phyloP scores from a whole-genome alignment of 2,797 vertebrate genomes.

The Neosilurus mollespiculum region DNA sequence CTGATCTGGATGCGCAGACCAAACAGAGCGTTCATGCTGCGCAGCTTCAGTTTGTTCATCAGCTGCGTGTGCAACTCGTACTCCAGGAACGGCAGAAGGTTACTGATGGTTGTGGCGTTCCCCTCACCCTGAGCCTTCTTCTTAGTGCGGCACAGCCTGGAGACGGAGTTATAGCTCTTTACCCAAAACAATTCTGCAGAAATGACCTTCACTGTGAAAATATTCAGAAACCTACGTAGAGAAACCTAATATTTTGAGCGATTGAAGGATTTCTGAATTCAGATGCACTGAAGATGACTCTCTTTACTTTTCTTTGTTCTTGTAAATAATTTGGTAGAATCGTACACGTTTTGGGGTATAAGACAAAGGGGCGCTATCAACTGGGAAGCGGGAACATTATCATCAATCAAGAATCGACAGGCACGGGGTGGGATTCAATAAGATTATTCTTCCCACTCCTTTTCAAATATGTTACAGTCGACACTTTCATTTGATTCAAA shows the following conservation, averaged over 20 bases:
- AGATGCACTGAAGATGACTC: background rate
- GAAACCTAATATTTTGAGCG: background rate
- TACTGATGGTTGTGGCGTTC: constrained; percentile 93
- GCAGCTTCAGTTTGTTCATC: constrained; percentile 97
- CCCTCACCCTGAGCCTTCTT: constrained; percentile 97
- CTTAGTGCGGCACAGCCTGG: constrained; percentile 91
- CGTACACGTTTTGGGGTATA: no score
- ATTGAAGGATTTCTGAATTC: background rate
- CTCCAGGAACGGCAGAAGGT: constrained; percentile 96
- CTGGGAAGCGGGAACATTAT: no score
- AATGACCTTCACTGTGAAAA: background rate
- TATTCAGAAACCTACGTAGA: background rate
- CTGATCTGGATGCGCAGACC: constrained; percentile 94
- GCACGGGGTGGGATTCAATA: no score
- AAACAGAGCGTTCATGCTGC: constrained; percentile 95
- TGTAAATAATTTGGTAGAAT: no score
- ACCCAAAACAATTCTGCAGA: no score
- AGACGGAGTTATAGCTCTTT: background rate
- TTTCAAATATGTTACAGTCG: no score
- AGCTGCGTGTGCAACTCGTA: constrained; percentile 97
- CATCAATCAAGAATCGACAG: no score
- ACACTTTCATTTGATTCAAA: no score
- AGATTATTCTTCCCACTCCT: no score
- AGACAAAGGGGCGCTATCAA: no score
- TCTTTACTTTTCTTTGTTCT: no score